Evolutionary conservation across 1,140 invertebrate species (phyloP), one percentile per base, ranked within the genome.

Genomic region (Sitophilus oryzae): DNA sequence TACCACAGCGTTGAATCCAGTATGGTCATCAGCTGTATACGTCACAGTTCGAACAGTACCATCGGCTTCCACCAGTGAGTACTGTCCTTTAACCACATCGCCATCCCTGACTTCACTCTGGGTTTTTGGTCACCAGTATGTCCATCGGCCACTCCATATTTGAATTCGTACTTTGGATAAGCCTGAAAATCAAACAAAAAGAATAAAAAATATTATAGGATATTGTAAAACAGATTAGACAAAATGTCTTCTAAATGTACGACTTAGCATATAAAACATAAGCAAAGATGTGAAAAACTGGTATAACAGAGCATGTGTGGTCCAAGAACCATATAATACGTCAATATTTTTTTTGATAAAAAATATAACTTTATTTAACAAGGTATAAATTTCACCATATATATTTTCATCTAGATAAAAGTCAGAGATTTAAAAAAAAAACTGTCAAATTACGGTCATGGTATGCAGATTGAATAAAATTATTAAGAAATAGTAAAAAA

Each of bases 111-210:
- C 64, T 61, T 43, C 63, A 34, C 5, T 22, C 51, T 81, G 79
- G 3, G 77, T 77, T 81, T 81, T 0, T 79, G 73, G 60, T 86
- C 83, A 1, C 83, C 83, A 0, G 82, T 84, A n/a, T 80, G 75
- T 40, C 77, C 76, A 67, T 85, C 83, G 42, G 83, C 78, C 3
- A 85, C 82, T 10, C 81, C 82, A 58, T 86, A 85, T 41, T 82
- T 81, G 56, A 82, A 86, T 10, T 80, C 72, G 59, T 86, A 86
- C 66, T 79, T 80, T 0, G 82, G 82, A 67, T 79, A 76, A 34
- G 80, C 77, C 75, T 78, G 35, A 6, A 47, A 8, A 6, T 8
- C n/a, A 34, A n/a, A 34, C 6, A 34, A 6, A 34, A 8, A 6
- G n/a, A 34, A 8, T 8, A 34, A 34, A 34, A 8, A 8, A 34